These are phyloP conservation scores for Bryconaethiops microstoma DNA, from an alignment of 2,797 vertebrate genomes.

Conservation along the genomic window DNA sequence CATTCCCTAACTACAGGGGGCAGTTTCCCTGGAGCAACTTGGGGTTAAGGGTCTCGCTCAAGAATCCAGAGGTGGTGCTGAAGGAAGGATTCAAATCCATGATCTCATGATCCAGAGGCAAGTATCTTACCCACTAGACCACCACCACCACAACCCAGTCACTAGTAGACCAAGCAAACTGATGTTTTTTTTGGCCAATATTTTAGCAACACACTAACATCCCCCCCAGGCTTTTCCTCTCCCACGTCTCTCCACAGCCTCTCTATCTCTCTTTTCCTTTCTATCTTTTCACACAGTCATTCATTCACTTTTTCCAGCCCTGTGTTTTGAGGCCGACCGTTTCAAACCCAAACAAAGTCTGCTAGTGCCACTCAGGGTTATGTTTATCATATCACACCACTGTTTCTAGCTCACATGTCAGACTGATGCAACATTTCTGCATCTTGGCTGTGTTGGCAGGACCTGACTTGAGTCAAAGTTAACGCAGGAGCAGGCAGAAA, in stretches of 20 bases:
- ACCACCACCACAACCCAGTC: constrained; percentile 11
- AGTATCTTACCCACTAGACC: too few species aligned
- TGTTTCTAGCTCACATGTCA: constrained; percentile 36
- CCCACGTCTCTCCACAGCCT: constrained; percentile 24
- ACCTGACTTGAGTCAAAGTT: not conserved
- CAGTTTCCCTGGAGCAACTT: too few species aligned
- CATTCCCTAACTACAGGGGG: too few species aligned
- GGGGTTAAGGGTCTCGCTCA: too few species aligned
- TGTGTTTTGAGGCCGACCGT: constrained; percentile 51
- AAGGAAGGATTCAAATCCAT: too few species aligned
- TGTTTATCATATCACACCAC: constrained; percentile 54
- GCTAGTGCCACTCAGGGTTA: constrained; percentile 60
- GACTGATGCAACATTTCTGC: constrained; percentile 11
- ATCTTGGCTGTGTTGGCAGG: constrained; percentile 1
- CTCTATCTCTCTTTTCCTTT: constrained; percentile 35
- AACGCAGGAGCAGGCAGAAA: not conserved
- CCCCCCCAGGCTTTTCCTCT: constrained; percentile 1
- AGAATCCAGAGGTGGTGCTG: too few species aligned
- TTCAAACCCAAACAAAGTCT: constrained; percentile 60
- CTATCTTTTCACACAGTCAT: constrained; percentile 55
- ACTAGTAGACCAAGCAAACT: not conserved
- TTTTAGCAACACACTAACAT: constrained; percentile 28
- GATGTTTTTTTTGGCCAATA: constrained; percentile 26
- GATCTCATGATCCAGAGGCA: too few species aligned
- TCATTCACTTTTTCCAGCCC: constrained; percentile 46